Percentiles rank a stretch among this genome's conserved stretches.
These are phyloP conservation scores for Aphidius gifuensis DNA, from an alignment of 1,140 invertebrate species.

Conservation along the genomic window DNA sequence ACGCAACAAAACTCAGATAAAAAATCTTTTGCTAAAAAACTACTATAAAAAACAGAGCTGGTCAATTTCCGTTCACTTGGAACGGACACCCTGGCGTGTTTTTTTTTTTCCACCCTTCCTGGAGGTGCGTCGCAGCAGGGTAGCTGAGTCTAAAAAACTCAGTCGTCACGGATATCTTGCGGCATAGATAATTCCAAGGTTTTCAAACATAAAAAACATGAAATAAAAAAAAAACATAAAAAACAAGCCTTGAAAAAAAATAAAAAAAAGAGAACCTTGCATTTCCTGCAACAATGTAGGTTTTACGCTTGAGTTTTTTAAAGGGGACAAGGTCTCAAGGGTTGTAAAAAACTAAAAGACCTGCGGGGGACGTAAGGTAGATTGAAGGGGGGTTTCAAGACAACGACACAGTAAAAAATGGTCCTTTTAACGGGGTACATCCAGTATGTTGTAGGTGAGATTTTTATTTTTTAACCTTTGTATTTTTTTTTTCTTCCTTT, in stretches of 20 bases:
- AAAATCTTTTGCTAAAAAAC: too few species aligned
- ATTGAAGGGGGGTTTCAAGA: too few species aligned
- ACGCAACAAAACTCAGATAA: too few species aligned
- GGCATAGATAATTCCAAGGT: slow-evolving; percentile 24
- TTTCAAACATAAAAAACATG: slow-evolving; percentile 41
- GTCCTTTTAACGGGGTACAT: neutral
- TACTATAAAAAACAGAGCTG: too few species aligned
- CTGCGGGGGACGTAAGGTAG: slow-evolving; percentile 20
- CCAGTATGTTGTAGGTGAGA: too few species aligned
- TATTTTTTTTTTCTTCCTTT: too few species aligned
- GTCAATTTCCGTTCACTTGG: too few species aligned
- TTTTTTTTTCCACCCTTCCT: neutral
- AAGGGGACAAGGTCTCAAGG: slow-evolving; percentile 26
- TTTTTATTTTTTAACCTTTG: too few species aligned
- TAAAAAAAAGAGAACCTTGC: slow-evolving; percentile 38
- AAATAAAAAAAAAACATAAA: slow-evolving; percentile 33
- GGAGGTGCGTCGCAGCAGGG: too few species aligned
- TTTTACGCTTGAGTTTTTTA: slow-evolving; percentile 27
- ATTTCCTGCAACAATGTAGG: slow-evolving; percentile 51
- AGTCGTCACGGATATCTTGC: too few species aligned
- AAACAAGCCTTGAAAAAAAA: slow-evolving; percentile 18
- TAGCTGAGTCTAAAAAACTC: neutral
- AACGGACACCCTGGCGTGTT: too few species aligned
- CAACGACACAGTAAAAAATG: slow-evolving; percentile 11
- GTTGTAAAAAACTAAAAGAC: slow-evolving; percentile 23